Conservation (phyloP, 2,797 vertebrate genomes). For the Onychomys leucogaster region DNA sequence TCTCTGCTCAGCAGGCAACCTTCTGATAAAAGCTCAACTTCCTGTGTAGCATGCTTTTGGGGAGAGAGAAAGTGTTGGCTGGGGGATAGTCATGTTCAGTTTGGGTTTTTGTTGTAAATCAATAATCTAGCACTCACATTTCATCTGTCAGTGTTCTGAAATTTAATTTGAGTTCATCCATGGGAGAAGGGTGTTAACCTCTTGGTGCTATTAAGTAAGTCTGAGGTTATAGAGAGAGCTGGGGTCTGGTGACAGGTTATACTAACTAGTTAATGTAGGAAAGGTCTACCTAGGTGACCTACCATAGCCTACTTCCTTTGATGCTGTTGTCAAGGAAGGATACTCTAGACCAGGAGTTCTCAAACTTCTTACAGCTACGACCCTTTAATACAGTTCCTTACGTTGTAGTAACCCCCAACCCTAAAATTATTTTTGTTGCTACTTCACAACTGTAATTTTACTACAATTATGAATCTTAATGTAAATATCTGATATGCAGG, state of each 20-base stretch:
- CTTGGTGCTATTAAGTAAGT: background rate
- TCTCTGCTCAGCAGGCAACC: slow-evolving; percentile 53
- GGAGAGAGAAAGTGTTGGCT: slow-evolving; percentile 12
- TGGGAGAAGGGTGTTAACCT: background rate
- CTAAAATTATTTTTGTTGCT: background rate
- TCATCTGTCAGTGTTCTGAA: background rate
- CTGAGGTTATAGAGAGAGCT: background rate
- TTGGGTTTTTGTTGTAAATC: slow-evolving; percentile 39
- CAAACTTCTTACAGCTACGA: background rate
- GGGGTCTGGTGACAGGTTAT: background rate
- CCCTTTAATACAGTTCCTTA: background rate
- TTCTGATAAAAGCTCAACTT: slow-evolving; percentile 63
- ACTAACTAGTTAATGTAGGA: background rate
- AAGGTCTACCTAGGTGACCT: background rate
- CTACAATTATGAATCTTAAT: background rate
- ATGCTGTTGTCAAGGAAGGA: background rate
- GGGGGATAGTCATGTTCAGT: background rate
- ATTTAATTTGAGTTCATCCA: background rate
- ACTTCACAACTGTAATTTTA: background rate
- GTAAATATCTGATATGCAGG: background rate
- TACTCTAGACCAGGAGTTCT: background rate
- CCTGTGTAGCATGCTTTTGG: background rate
- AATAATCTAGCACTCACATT: background rate
- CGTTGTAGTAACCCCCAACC: background rate
- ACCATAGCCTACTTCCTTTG: background rate